Base-by-base conservation (phyloP, 2,888 invertebrate species). In the Drosophila testacea region DNA sequence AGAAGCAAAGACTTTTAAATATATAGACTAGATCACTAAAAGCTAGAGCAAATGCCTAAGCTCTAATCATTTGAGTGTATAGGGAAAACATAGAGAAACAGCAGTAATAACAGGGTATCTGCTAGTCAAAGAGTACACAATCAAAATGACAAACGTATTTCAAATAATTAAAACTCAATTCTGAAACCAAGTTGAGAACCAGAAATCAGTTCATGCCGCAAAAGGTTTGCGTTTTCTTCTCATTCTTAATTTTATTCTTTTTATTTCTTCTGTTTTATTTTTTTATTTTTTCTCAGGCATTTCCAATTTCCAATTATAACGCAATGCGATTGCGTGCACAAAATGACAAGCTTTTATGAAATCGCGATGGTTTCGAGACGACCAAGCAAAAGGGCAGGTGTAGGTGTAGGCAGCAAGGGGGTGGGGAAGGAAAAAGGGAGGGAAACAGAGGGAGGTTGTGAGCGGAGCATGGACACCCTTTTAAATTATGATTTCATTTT, bases 331-430 rank as follows among this genome's bases (percentile, higher is more conserved):
- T 88, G 88, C 88, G 85, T 85, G 88, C 88, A 83, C 76, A 70
- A 85, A 85, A 85, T 85, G 83, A 85, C 88, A 83, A 81, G 79
- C 83, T 83, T 72, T 83, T 81, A 88, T 83, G 74, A 75, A 83
- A 77, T 85, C 70, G 86, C 83, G 80, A 70, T 77, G 71, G 62
- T 63, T 62, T 62, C 54, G 55, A 71, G 66, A 72, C 68, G 63
- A 32, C 16, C 13, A 10, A 27, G 36, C 36, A 10, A 22, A 36
- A 36, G 34, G 62, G 48, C 30, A 32, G 57, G 41, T 48, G 28
- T 39, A 11, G 38, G 36, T 30, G 16, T 16, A 16, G 28, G 32
- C 9, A 22, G 11, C 0, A 30, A 6, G 38, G 39, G 39, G 6
- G 22, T 1, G 13, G 28, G 16, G n/a, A 6, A 41, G 10, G 32